phyloP scores from a whole-genome alignment of 2,888 invertebrate species.

The Eurois occulta region DNA sequence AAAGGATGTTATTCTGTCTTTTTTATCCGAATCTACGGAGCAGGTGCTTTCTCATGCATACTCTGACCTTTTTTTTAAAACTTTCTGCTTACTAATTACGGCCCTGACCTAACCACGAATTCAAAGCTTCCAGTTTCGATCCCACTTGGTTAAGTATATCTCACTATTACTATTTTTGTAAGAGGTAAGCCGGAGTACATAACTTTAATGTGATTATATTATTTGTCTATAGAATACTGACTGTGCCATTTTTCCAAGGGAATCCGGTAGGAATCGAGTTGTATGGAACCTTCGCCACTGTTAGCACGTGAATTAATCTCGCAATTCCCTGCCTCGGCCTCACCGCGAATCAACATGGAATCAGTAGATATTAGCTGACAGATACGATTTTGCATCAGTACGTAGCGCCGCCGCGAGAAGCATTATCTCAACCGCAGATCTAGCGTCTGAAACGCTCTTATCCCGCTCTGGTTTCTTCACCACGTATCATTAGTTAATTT shows the following conservation, averaged over 20 bases:
- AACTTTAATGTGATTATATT: too few relatives aligned
- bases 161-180: too few relatives aligned
- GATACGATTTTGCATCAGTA: constrained; percentile 74
- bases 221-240: too few relatives aligned
- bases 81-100: constrained; percentile 32
- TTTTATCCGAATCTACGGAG: constrained; percentile 36
- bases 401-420: constrained; percentile 70
- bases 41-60: constrained; percentile 52
- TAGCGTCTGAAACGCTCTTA: constrained; percentile 74
- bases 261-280: too few relatives aligned
- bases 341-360: constrained; percentile 59
- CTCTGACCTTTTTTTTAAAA: constrained; percentile 44
- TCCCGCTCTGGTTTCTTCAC: constrained; percentile 76
- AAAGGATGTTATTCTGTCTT: constrained; percentile 40
- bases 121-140: constrained; percentile 42
- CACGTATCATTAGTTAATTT: constrained; percentile 87
- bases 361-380: constrained; percentile 67
- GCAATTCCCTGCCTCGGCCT: constrained; percentile 55
- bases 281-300: too few relatives aligned
- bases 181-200: too few relatives aligned
- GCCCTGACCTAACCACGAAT: constrained; percentile 14
- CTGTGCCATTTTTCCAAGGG: too few relatives aligned
- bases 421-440: constrained; percentile 78
- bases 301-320: constrained; percentile 60
- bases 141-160: constrained; percentile 25